Percentiles rank a stretch among this genome's conserved stretches.
Evolutionary conservation across 64 coral and sea anemone genomes (phyloP).

Genomic region (Montipora efflorescens): DNA sequence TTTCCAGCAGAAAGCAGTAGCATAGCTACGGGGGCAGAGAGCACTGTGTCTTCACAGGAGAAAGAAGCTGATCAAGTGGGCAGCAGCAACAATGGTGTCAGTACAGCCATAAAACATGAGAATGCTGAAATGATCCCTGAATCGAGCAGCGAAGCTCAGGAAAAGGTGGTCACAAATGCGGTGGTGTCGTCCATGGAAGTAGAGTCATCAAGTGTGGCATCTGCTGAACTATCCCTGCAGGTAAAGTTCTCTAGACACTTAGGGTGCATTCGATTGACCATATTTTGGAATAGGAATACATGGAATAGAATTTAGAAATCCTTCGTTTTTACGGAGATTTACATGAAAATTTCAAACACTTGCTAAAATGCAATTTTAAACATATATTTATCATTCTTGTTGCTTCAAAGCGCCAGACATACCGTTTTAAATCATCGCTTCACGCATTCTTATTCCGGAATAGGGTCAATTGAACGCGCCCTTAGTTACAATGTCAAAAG

Average conservation of each 20-base stretch:
- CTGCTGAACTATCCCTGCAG: neutral
- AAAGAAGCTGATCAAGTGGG: constrained; percentile 71
- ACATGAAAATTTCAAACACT: too few relatives aligned
- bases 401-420: too few relatives aligned
- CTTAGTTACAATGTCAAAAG: neutral
- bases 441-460: too few relatives aligned
- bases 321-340: too few relatives aligned
- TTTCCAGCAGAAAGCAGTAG: constrained; percentile 42
- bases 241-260: neutral
- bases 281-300: too few relatives aligned
- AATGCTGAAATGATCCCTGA: constrained; percentile 69
- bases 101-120: constrained; percentile 35
- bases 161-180: constrained; percentile 15
- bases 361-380: too few relatives aligned
- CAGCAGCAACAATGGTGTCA: constrained; percentile 84
- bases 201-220: neutral
- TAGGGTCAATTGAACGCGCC: too few relatives aligned
- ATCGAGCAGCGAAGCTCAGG: constrained; percentile 68
- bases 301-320: too few relatives aligned
- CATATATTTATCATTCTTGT: too few relatives aligned
- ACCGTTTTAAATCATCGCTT: too few relatives aligned
- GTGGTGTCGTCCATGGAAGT: constrained; percentile 44
- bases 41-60: constrained; percentile 3
- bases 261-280: neutral
- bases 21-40: constrained; percentile 17